phyloP scores from a whole-genome alignment of 2,113 vertebrate species.

The Acanthochromis polyacanthus region DNA sequence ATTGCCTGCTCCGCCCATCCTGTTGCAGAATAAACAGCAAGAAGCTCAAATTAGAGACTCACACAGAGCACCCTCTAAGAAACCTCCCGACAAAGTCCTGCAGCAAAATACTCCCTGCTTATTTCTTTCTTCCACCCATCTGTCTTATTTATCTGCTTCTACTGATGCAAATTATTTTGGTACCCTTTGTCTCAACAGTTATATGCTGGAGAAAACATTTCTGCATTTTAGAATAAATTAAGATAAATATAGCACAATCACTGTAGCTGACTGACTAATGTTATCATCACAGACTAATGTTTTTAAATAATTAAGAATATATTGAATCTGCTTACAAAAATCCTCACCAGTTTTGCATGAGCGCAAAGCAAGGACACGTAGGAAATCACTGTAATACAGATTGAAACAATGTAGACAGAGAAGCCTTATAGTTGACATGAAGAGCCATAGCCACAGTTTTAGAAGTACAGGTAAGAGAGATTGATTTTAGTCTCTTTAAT shows the following conservation, averaged over 20 bases:
- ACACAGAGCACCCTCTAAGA: not conserved
- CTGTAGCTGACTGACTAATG: not conserved
- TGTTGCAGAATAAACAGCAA: slow-evolving; percentile 14
- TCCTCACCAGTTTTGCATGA: too few relatives aligned
- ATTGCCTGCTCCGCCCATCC: not conserved
- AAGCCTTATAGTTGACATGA: too few relatives aligned
- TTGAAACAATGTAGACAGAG: too few relatives aligned
- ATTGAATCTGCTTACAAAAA: too few relatives aligned
- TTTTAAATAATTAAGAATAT: too few relatives aligned
- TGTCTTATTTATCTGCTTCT: slow-evolving; percentile 19
- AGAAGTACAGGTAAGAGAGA: too few relatives aligned
- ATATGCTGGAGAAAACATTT: slow-evolving; percentile 1
- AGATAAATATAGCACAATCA: not conserved
- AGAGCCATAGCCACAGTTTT: too few relatives aligned
- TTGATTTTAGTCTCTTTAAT: too few relatives aligned
- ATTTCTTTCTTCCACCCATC: slow-evolving; percentile 18
- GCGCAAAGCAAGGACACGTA: too few relatives aligned
- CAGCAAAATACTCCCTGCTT: slow-evolving; percentile 7
- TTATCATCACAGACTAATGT: not conserved
- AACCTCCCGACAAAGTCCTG: slow-evolving; percentile 4
- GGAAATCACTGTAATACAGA: too few relatives aligned
- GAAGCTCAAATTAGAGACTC: slow-evolving; percentile 7
- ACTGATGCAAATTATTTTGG: slow-evolving; percentile 11
- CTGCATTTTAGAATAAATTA: not conserved
- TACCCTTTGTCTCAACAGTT: slow-evolving; percentile 3